A percentile compares a stretch with the other conserved stretches of the same genome.
These are phyloP conservation scores for Cremastinae sp. DNA, from an alignment of 2,888 invertebrate species.

Conservation along the genomic window DNA sequence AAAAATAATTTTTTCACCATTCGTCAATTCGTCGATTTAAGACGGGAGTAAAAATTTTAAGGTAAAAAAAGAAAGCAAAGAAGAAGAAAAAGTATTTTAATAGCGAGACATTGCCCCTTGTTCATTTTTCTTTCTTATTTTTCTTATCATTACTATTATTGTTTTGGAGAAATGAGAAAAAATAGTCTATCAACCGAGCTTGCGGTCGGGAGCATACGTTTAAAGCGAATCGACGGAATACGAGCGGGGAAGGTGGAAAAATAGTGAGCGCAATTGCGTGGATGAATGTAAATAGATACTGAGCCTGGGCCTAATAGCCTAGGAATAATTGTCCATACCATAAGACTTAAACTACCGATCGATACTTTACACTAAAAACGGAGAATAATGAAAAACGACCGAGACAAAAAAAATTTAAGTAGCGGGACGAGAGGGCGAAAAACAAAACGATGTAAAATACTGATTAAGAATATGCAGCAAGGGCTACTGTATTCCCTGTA, in stretches of 20 bases:
- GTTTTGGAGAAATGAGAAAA: slow-evolving; percentile 38
- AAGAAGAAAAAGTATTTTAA: slow-evolving; percentile 51
- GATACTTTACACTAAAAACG: slow-evolving; percentile 74
- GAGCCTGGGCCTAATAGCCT: slow-evolving; percentile 76
- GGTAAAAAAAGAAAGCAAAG: slow-evolving; percentile 10
- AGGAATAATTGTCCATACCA: slow-evolving; percentile 79
- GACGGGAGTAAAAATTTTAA: slow-evolving; percentile 1
- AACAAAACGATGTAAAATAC: slow-evolving; percentile 77
- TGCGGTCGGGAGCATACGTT: slow-evolving; percentile 65
- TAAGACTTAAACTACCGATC: slow-evolving; percentile 80
- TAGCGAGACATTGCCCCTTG: slow-evolving; percentile 33
- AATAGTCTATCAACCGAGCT: slow-evolving; percentile 59
- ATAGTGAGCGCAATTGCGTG: slow-evolving; percentile 40
- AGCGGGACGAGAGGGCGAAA: slow-evolving; percentile 32
- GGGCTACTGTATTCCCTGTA: slow-evolving; percentile 77
- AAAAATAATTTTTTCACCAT: slow-evolving; percentile 39
- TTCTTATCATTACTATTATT: slow-evolving; percentile 32
- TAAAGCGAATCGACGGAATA: slow-evolving; percentile 67
- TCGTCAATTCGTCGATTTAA: slow-evolving; percentile 51
- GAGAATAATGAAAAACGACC: slow-evolving; percentile 50
- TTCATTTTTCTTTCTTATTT: slow-evolving; percentile 7
- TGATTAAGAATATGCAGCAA: slow-evolving; percentile 72
- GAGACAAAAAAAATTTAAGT: slow-evolving; percentile 43
- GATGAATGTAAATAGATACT: slow-evolving; percentile 62
- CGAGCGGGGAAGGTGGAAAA: slow-evolving; percentile 46